phyloP scores from a whole-genome alignment of 2,113 vertebrate genomes.

The Lasiurus borealis region DNA sequence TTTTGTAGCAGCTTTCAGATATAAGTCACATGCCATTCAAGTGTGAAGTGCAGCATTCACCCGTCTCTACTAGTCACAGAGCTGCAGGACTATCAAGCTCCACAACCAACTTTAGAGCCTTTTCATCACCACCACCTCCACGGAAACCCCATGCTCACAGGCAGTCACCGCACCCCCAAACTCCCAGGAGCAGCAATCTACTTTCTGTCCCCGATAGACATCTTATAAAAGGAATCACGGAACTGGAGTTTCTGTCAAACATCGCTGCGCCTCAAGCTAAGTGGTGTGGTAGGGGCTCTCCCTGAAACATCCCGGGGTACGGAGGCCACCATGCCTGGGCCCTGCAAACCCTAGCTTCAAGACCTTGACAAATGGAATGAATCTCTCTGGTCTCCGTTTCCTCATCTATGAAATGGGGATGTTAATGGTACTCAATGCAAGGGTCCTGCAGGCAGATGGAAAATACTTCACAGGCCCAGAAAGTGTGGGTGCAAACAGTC shows the following conservation, averaged over 20 bases:
- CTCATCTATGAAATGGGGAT: background rate
- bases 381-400: background rate
- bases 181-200: no score
- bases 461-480: background rate
- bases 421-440: rapidly evolving
- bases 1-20: background rate
- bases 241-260: rapidly evolving
- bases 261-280: background rate
- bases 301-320: rapidly evolving
- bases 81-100: background rate
- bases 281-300: background rate
- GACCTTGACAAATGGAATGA: background rate
- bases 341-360: background rate
- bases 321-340: background rate
- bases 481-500: background rate
- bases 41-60: rapidly evolving
- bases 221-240: rapidly evolving
- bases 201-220: background rate
- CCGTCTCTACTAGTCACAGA: rapidly evolving
- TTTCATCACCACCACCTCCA: background rate
- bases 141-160: rapidly evolving
- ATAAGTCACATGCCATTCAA: rapidly evolving
- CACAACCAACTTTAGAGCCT: rapidly evolving
- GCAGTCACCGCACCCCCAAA: rapidly evolving
- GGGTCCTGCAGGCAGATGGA: background rate